Evolutionary conservation across 2,113 vertebrate species (phyloP).

Genomic region (Onychostoma macrolepis): DNA sequence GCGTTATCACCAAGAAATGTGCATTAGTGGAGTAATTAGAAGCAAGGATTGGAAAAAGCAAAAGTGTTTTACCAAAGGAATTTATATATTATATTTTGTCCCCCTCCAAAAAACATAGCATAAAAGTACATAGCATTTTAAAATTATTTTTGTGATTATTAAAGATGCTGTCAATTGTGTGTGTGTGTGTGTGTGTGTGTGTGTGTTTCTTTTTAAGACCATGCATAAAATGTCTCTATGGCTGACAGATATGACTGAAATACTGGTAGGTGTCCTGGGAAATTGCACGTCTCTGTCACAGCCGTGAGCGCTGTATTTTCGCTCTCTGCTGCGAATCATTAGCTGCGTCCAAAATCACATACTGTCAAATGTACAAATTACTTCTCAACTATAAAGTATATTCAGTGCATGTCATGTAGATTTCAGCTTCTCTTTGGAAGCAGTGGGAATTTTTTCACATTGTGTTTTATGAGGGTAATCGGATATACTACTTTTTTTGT

Average conservation of each 20-base stretch:
- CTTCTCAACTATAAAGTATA: background rate
- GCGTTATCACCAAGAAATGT: background rate
- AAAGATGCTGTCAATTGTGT: background rate
- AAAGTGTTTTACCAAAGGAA: background rate
- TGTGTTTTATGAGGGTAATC: background rate
- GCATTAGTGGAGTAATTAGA: background rate
- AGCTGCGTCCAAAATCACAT: background rate
- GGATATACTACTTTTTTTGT: background rate
- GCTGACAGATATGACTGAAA: background rate
- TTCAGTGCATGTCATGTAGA: background rate
- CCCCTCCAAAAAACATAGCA: too few relatives aligned
- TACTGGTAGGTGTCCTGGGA: too few relatives aligned
- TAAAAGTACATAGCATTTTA: background rate
- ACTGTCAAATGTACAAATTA: background rate
- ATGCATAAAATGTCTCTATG: constrained; percentile 1
- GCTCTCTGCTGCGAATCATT: background rate
- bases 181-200: background rate
- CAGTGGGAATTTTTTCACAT: background rate
- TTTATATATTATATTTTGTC: background rate
- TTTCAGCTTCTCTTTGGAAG: background rate
- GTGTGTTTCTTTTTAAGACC: background rate
- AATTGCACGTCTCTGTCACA: background rate
- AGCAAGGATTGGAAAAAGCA: background rate
- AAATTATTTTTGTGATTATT: background rate
- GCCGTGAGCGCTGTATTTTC: background rate